These are phyloP conservation scores for Rhegmatorhina hoffmannsi DNA, from an alignment of 2,113 vertebrate genomes.

Conservation along the genomic window DNA sequence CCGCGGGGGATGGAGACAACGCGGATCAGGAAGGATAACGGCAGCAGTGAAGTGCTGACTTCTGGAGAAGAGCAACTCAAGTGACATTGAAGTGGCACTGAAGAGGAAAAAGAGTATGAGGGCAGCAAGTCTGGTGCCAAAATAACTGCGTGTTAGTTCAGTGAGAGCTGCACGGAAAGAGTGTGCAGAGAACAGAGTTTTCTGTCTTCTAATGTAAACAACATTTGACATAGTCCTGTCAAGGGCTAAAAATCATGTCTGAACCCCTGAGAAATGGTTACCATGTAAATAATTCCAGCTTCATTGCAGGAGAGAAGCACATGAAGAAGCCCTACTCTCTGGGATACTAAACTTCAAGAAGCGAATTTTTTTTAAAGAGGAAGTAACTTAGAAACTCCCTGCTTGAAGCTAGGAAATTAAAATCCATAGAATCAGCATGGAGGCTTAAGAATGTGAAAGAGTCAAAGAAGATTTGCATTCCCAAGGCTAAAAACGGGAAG, in stretches of 20 bases:
- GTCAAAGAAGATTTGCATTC: conserved; percentile 53
- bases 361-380: conserved; percentile 31
- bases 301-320: conserved; percentile 31
- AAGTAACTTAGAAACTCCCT: conserved; percentile 68
- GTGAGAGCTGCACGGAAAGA: background rate
- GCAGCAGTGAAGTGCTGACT: background rate
- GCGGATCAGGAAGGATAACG: background rate
- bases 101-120: background rate
- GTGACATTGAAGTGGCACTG: background rate
- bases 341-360: conserved; percentile 58
- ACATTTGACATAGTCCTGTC: conserved; percentile 9
- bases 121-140: background rate
- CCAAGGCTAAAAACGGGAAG: background rate
- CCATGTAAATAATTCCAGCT: conserved; percentile 42
- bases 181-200: background rate
- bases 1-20: background rate
- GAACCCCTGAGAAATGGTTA: conserved; percentile 44
- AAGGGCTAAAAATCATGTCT: conserved; percentile 20
- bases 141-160: background rate
- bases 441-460: conserved; percentile 45
- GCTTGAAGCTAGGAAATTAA: conserved; percentile 71
- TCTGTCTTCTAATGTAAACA: conserved; percentile 39
- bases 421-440: conserved; percentile 65
- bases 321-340: conserved; percentile 42
- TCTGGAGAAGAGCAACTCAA: background rate